Evolutionary conservation across 1,140 invertebrate genomes (phyloP).

Genomic region (Eufriesea mexicana): DNA sequence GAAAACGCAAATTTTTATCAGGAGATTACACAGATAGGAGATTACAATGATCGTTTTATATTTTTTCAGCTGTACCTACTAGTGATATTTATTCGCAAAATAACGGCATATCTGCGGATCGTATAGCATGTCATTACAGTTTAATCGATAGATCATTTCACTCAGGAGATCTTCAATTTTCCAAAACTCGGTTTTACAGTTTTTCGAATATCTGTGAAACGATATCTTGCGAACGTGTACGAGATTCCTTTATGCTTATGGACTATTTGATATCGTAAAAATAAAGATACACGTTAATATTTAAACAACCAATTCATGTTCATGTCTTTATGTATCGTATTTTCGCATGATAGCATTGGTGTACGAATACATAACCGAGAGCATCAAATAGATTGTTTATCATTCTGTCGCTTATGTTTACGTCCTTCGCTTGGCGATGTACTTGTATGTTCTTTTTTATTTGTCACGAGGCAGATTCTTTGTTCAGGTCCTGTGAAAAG

Average conservation of each 20-base stretch:
- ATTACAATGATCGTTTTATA: slow-evolving; percentile 28
- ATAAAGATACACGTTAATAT: slow-evolving; percentile 38
- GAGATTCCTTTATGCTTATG: slow-evolving; percentile 43
- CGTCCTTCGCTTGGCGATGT: slow-evolving; percentile 2
- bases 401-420: background rate
- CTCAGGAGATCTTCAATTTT: background rate
- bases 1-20: slow-evolving; percentile 10
- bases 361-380: slow-evolving; percentile 2
- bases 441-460: background rate
- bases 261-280: slow-evolving; percentile 37
- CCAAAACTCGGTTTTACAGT: slow-evolving; percentile 6
- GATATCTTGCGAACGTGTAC: background rate
- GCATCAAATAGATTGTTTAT: background rate
- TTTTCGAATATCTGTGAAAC: slow-evolving; percentile 4
- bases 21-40: background rate
- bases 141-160: slow-evolving; percentile 5
- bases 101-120: background rate
- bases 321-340: background rate
- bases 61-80: slow-evolving; percentile 20
- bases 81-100: slow-evolving; percentile 13
- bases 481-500: background rate
- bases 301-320: slow-evolving; percentile 14
- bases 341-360: background rate
- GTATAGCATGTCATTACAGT: slow-evolving; percentile 26
- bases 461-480: slow-evolving; percentile 9